phyloP scores from a whole-genome alignment of 2,888 invertebrate genomes.

The Diaperis boleti region DNA sequence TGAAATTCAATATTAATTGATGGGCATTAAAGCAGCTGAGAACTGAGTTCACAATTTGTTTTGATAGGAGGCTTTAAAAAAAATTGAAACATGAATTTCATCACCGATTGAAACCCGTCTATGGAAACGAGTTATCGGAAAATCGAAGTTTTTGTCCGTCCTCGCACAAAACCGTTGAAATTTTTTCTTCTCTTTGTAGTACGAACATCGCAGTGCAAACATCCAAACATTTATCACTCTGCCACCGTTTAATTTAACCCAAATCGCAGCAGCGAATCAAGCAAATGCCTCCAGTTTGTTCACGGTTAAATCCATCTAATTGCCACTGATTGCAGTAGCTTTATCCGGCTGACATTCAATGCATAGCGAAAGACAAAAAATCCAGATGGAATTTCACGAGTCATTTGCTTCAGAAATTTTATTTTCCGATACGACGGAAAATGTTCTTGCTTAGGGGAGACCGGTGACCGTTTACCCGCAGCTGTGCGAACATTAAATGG shows the following conservation, averaged over 20 bases:
- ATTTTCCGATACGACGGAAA: neutral
- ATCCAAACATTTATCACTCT: constrained; percentile 2
- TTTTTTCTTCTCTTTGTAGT: no score
- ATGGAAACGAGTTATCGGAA: no score
- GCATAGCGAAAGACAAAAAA: constrained; percentile 11
- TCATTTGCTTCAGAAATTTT: constrained; percentile 6
- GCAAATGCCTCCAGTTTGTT: constrained; percentile 23
- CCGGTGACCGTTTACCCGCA: no score
- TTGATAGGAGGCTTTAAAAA: no score
- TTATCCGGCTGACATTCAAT: constrained; percentile 11
- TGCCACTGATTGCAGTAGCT: constrained; percentile 17
- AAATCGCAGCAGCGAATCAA: constrained; percentile 11
- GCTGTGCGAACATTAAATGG: no score
- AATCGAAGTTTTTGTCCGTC: no score
- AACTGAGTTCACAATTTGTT: no score
- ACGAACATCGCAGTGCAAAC: neutral
- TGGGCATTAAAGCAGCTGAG: no score
- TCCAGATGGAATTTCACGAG: constrained; percentile 20
- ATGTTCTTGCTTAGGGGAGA: neutral
- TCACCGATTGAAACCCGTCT: no score
- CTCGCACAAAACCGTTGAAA: no score
- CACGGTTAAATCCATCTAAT: constrained; percentile 27
- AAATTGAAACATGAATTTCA: no score
- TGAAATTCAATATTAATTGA: no score
- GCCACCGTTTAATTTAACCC: constrained; percentile 24